These are phyloP conservation scores for Pachycephus smyrnensis DNA, from an alignment of 2,888 invertebrate genomes.

Conservation along the genomic window DNA sequence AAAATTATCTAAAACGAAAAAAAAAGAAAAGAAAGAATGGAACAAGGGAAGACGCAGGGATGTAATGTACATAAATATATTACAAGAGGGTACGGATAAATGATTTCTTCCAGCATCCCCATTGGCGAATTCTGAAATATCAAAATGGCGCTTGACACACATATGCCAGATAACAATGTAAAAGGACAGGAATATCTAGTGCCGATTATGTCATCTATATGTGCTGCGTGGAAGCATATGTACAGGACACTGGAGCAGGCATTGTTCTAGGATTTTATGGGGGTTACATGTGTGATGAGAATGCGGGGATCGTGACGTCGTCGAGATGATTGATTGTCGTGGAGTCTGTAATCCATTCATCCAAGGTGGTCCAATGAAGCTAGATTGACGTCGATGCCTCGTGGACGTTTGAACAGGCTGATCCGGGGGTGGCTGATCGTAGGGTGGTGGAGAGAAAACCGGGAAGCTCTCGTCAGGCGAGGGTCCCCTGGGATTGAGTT, in stretches of 20 bases:
- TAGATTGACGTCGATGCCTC: conserved; percentile 62
- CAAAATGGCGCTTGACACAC: not conserved
- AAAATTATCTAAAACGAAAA: conserved; percentile 21
- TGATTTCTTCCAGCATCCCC: not conserved
- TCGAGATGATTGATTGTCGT: conserved; percentile 81
- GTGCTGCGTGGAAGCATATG: conserved; percentile 50
- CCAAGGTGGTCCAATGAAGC: conserved; percentile 70
- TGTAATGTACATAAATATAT: conserved; percentile 34
- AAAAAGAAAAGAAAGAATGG: conserved; percentile 34
- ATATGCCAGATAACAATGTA: not conserved
- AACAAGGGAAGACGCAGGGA: conserved; percentile 12
- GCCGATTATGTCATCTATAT: conserved; percentile 17
- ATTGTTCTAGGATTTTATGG: conserved; percentile 17
- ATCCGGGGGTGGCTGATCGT: conserved; percentile 62
- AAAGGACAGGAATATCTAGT: not conserved
- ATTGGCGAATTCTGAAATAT: not conserved
- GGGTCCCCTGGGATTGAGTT: conserved; percentile 75
- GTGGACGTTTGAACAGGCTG: conserved; percentile 45
- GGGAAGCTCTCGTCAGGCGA: conserved; percentile 87
- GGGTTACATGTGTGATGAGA: conserved; percentile 93
- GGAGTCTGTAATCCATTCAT: conserved; percentile 71
- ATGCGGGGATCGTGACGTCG: conserved; percentile 79
- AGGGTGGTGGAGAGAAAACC: conserved; percentile 86
- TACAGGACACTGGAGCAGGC: conserved; percentile 48
- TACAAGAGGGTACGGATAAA: conserved; percentile 32